Evolutionary conservation across 2,113 vertebrate genomes (phyloP).

Genomic region (Plectropomus leopardus): DNA sequence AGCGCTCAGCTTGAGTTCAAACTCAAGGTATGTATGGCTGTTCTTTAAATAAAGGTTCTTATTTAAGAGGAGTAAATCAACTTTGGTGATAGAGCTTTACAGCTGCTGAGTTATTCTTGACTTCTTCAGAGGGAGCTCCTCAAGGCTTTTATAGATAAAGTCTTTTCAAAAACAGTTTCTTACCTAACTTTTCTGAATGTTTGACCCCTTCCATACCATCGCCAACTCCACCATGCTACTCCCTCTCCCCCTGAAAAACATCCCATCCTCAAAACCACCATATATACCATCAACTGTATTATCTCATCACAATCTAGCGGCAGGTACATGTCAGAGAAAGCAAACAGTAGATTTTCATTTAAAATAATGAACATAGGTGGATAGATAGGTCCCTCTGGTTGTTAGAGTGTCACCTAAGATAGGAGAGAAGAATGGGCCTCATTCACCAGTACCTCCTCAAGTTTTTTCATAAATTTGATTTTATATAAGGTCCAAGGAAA

Average conservation of each 20-base stretch:
- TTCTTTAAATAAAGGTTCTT: neutral
- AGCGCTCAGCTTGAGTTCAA: constrained; percentile 97
- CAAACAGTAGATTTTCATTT: neutral
- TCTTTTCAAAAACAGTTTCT: neutral
- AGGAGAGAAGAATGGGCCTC: no score
- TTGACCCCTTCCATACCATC: neutral
- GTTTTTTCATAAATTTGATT: no score
- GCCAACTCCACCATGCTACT: constrained; percentile 20
- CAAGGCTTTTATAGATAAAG: neutral
- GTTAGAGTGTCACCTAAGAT: no score
- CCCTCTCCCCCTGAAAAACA: constrained; percentile 1
- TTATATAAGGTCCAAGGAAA: no score
- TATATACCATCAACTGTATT: neutral
- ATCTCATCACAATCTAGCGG: constrained; percentile 35
- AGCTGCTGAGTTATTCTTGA: neutral
- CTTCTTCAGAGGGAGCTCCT: neutral
- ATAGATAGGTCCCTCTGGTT: no score
- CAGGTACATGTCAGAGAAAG: constrained; percentile 57
- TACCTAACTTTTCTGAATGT: constrained; percentile 34
- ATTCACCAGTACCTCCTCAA: no score
- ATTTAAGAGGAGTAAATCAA: neutral
- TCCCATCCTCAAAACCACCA: neutral
- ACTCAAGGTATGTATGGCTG: constrained; percentile 91
- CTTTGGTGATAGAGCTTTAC: neutral
- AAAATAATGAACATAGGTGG: neutral